A percentile compares a stretch with the other conserved stretches of the same genome.
Conservation (phyloP, 2,888 invertebrate species). For the Amiota minor region DNA sequence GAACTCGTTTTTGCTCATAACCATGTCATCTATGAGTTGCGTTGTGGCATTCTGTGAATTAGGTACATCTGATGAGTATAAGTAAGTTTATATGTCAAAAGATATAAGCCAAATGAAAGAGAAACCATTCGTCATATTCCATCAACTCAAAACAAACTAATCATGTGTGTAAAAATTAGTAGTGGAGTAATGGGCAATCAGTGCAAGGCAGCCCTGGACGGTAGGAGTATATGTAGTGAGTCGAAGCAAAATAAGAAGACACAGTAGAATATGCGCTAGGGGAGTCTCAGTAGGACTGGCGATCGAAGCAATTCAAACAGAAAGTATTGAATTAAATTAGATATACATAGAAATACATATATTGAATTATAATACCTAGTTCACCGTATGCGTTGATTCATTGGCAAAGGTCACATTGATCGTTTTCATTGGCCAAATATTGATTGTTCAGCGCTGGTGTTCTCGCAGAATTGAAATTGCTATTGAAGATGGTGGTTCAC, state of each 20-base stretch:
- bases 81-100: neutral
- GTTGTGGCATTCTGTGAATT: constrained; percentile 65
- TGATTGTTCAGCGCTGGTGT: constrained; percentile 36
- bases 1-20: constrained; percentile 60
- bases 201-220: too few species aligned
- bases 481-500: constrained; percentile 46
- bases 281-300: too few species aligned
- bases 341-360: too few species aligned
- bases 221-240: too few species aligned
- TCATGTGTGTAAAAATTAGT: constrained; percentile 54
- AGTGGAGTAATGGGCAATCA: too few species aligned
- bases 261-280: too few species aligned
- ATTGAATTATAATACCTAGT: too few species aligned
- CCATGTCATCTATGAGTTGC: constrained; percentile 54
- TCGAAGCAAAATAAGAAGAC: too few species aligned
- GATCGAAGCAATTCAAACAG: too few species aligned
- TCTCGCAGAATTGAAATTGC: constrained; percentile 39
- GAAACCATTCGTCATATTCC: constrained; percentile 53
- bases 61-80: neutral
- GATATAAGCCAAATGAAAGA: constrained; percentile 55
- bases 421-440: constrained; percentile 57
- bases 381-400: constrained; percentile 44
- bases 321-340: too few species aligned
- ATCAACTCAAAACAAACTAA: constrained; percentile 55
- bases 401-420: constrained; percentile 61